phyloP scores from a whole-genome alignment of 1,140 invertebrate species.

The Camponotus vicinus region DNA sequence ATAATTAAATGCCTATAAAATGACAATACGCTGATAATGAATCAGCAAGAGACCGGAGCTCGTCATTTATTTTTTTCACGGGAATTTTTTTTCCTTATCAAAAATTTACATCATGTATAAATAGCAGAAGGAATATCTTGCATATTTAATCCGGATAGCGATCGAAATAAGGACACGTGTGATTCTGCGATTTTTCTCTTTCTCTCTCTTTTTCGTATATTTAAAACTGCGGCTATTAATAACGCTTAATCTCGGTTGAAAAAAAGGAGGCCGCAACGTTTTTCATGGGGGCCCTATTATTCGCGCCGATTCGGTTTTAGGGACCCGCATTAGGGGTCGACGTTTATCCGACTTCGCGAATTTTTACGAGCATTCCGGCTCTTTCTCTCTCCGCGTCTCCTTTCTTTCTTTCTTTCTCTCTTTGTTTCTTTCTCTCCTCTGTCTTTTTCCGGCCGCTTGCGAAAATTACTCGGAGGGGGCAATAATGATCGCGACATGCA shows the following conservation, averaged over 20 bases:
- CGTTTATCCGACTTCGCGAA: conserved; percentile 67
- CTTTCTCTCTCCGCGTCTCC: background rate
- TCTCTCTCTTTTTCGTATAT: background rate
- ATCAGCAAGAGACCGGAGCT: background rate
- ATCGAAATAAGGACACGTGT: conserved; percentile 17
- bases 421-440: background rate
- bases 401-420: background rate
- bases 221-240: conserved; percentile 62
- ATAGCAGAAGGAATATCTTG: conserved; percentile 18
- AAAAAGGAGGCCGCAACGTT: conserved; percentile 45
- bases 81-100: background rate
- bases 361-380: conserved; percentile 70
- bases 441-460: conserved; percentile 33
- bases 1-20: background rate
- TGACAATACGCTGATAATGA: too few relatives aligned
- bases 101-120: conserved; percentile 22
- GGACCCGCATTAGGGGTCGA: conserved; percentile 68
- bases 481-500: conserved; percentile 38
- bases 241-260: conserved; percentile 65
- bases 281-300: conserved; percentile 55
- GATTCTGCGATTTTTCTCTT: background rate
- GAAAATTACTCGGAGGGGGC: conserved; percentile 62
- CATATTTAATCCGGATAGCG: conserved; percentile 34
- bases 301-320: conserved; percentile 66
- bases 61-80: too few relatives aligned